These are phyloP conservation scores for Anarsia innoxiella DNA, from an alignment of 2,888 invertebrate species.

Conservation along the genomic window DNA sequence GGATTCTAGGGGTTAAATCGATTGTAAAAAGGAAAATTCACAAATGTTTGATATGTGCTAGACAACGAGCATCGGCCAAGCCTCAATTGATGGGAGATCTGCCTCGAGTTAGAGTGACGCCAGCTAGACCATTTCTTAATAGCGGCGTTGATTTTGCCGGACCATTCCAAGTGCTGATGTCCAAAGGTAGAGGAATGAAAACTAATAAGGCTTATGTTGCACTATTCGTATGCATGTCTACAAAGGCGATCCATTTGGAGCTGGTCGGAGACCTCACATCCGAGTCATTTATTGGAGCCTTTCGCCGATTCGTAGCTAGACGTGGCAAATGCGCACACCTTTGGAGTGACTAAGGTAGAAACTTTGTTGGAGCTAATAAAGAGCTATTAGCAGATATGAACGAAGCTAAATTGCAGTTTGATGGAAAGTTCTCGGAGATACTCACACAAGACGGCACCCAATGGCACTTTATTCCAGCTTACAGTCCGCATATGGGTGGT, in stretches of 20 bases:
- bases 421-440: no score
- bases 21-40: not conserved
- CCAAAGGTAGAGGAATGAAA: not conserved
- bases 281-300: constrained; percentile 3
- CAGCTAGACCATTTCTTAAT: not conserved
- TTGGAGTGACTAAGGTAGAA: not conserved
- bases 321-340: not conserved
- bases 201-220: not conserved
- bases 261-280: not conserved
- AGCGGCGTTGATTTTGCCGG: not conserved
- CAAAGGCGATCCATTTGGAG: not conserved
- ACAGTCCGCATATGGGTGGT: constrained; percentile 19
- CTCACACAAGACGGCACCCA: no score
- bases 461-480: constrained; percentile 17
- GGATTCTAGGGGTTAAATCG: not conserved
- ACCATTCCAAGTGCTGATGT: not conserved
- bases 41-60: not conserved
- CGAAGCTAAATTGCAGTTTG: no score
- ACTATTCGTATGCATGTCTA: not conserved
- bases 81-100: not conserved
- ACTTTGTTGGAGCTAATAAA: not conserved
- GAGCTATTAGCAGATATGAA: no score
- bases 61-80: not conserved
- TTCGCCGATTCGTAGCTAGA: not conserved
- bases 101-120: not conserved